phyloP scores from a whole-genome alignment of 2,113 vertebrate species.

The Telmatochromis sp. region DNA sequence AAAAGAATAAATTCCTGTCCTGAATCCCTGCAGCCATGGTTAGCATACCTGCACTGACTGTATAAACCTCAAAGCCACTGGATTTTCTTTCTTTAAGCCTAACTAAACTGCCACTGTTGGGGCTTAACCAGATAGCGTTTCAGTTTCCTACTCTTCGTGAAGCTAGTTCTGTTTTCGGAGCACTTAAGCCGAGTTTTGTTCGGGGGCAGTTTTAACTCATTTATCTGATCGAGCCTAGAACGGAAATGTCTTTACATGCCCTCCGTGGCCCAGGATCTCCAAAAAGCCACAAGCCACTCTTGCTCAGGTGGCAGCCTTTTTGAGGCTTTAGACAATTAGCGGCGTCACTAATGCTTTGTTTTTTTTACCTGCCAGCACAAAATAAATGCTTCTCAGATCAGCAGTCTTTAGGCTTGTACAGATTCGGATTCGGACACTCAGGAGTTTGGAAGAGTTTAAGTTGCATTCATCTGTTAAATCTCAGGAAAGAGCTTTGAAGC shows the following conservation, averaged over 20 bases:
- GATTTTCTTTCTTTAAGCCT: constrained; percentile 49
- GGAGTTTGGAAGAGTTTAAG: constrained; percentile 4
- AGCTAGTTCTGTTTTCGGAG: constrained; percentile 39
- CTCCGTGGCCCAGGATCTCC: constrained; percentile 20
- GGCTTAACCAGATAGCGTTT: constrained; percentile 45
- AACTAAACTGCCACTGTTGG: constrained; percentile 33
- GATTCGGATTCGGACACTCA: neutral
- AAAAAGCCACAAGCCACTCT: constrained; percentile 32
- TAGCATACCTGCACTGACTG: constrained; percentile 33
- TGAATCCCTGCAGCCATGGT: constrained; percentile 27
- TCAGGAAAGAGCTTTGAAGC: neutral
- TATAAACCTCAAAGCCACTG: constrained; percentile 43
- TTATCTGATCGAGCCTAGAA: constrained; percentile 61
- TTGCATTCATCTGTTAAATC: constrained; percentile 2
- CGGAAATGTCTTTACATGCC: constrained; percentile 45
- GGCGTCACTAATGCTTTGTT: constrained; percentile 35
- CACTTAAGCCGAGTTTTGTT: constrained; percentile 57
- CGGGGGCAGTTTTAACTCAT: constrained; percentile 57
- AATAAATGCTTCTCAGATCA: constrained; percentile 33
- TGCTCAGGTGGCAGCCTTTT: constrained; percentile 48
- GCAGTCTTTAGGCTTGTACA: neutral
- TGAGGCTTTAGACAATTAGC: constrained; percentile 56
- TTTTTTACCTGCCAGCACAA: constrained; percentile 19
- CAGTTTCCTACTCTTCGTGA: constrained; percentile 32
- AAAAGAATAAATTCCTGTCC: constrained; percentile 5